Evolutionary conservation across 2,888 invertebrate species (phyloP).

Genomic region (Troglohyphantes excavatus): DNA sequence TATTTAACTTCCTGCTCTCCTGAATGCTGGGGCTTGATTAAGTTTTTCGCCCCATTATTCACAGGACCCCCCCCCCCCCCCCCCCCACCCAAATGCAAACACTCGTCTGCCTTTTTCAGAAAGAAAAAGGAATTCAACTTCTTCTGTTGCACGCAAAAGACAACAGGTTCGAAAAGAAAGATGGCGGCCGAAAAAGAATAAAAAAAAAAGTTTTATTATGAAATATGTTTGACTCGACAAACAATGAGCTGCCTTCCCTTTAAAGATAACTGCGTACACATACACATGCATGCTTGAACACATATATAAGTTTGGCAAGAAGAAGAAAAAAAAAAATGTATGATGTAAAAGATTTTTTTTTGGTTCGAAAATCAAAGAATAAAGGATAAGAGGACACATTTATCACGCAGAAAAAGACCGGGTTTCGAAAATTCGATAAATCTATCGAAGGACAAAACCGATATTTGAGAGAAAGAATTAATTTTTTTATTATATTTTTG

Average conservation of each 20-base stretch:
- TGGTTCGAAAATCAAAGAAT: constrained; percentile 15
- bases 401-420: constrained; percentile 59
- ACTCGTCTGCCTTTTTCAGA: neutral
- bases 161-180: constrained; percentile 50
- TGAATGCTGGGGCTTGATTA: constrained; percentile 54
- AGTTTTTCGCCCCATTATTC: constrained; percentile 61
- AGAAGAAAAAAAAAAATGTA: neutral
- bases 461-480: constrained; percentile 71
- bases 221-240: constrained; percentile 74
- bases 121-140: neutral
- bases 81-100: constrained; percentile 38
- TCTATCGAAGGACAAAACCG: constrained; percentile 71
- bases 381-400: constrained; percentile 51
- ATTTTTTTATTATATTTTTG: constrained; percentile 31
- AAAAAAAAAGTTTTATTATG: constrained; percentile 54
- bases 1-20: constrained; percentile 63
- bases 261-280: constrained; percentile 39
- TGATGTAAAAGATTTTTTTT: constrained; percentile 37
- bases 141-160: constrained; percentile 37
- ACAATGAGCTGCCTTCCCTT: constrained; percentile 52
- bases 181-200: neutral
- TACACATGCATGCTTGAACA: constrained; percentile 26
- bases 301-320: constrained; percentile 30
- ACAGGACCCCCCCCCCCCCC: neutral
- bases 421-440: constrained; percentile 71